These are phyloP conservation scores for Sebastes variabilis DNA, from an alignment of 2,797 vertebrate species.

Conservation along the genomic window DNA sequence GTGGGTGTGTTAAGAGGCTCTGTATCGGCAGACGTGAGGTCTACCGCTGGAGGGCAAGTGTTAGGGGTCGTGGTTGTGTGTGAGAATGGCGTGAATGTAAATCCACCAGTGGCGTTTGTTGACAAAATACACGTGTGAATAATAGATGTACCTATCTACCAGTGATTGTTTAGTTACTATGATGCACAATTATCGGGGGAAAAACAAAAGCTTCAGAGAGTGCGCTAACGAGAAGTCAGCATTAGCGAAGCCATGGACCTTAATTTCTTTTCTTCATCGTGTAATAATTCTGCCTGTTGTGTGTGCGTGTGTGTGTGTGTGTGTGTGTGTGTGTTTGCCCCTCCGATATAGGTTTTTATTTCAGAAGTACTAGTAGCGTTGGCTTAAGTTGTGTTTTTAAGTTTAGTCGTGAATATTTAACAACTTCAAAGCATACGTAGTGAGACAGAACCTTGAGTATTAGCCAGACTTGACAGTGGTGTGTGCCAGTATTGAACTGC, in stretches of 20 bases:
- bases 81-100: constrained; percentile 78
- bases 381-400: constrained; percentile 70
- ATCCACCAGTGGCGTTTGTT: constrained; percentile 69
- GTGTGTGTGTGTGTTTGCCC: not conserved
- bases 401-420: constrained; percentile 74
- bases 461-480: constrained; percentile 81
- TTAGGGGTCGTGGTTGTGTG: not conserved
- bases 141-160: constrained; percentile 66
- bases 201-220: constrained; percentile 64
- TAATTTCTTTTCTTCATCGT: constrained; percentile 69
- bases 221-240: constrained; percentile 75
- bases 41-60: constrained; percentile 5
- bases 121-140: constrained; percentile 60
- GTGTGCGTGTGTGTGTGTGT: constrained; percentile 19
- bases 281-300: constrained; percentile 49
- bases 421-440: constrained; percentile 67
- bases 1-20: constrained; percentile 57
- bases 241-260: constrained; percentile 87
- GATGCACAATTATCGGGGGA: constrained; percentile 74
- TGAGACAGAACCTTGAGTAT: constrained; percentile 80
- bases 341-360: constrained; percentile 69
- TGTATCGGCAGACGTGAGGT: constrained; percentile 75
- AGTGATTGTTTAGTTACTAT: constrained; percentile 80
- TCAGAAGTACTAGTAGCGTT: constrained; percentile 66
- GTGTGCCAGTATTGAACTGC: constrained; percentile 86